These are phyloP conservation scores for Pachydiplax longipennis DNA, from an alignment of 2,888 invertebrate species.

Conservation along the genomic window DNA sequence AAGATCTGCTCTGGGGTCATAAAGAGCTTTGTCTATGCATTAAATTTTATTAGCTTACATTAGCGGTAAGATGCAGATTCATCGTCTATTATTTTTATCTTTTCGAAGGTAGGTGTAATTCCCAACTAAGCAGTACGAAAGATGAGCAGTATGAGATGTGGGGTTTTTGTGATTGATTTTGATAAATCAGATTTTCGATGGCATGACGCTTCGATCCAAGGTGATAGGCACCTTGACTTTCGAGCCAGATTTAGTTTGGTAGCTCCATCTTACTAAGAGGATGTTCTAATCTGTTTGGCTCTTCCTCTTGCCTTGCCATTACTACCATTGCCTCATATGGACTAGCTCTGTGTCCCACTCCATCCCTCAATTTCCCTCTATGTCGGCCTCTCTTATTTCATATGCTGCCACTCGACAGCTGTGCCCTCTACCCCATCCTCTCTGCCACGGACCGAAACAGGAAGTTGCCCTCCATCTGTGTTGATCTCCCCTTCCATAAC, in stretches of 20 bases:
- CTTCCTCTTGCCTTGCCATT: neutral
- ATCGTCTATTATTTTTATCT: too few species aligned
- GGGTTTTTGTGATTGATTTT: too few species aligned
- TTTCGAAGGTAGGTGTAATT: too few species aligned
- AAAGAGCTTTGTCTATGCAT: too few species aligned
- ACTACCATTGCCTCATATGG: neutral
- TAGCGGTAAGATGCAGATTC: too few species aligned
- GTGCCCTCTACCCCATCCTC: neutral
- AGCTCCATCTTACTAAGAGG: neutral
- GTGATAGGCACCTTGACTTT: too few species aligned
- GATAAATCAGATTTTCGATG: too few species aligned
- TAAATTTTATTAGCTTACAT: too few species aligned
- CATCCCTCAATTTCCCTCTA: neutral
- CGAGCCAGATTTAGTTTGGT: neutral
- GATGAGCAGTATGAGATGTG: too few species aligned
- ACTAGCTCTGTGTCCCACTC: neutral
- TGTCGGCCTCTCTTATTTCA: neutral
- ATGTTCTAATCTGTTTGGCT: slow-evolving; percentile 25
- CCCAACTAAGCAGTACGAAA: too few species aligned
- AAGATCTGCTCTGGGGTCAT: too few species aligned
- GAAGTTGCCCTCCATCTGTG: slow-evolving; percentile 27
- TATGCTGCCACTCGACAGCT: neutral
- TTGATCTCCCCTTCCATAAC: neutral
- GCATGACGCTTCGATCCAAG: too few species aligned
- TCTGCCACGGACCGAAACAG: neutral